Conservation (phyloP, 2,113 vertebrate genomes). For the Macrotus californicus region DNA sequence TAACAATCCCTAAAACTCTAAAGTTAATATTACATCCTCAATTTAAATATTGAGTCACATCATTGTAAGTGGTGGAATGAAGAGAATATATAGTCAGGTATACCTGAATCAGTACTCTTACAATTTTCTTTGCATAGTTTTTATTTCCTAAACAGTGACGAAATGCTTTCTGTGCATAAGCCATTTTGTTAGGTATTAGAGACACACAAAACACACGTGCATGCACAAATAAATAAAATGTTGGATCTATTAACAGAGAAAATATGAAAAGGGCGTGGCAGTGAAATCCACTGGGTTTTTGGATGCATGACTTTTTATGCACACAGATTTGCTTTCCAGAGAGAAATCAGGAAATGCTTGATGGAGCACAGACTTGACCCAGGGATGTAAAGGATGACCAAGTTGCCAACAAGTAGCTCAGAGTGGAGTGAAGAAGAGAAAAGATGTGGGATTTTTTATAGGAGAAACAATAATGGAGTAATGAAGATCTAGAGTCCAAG, state of each 20-base stretch:
- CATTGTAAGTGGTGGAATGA: background rate
- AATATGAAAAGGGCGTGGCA: background rate
- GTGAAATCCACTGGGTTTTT: background rate
- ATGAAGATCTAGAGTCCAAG: accelerated
- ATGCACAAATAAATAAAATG: background rate
- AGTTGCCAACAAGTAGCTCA: background rate
- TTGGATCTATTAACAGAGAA: background rate
- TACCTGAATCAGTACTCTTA: background rate
- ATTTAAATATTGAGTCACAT: background rate
- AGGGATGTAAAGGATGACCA: background rate
- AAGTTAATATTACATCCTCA: background rate
- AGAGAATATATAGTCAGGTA: background rate
- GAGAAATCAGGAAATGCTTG: background rate
- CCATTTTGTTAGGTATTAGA: background rate
- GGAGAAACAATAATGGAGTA: accelerated
- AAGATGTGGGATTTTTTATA: background rate
- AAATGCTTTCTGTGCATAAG: background rate
- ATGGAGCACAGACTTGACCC: background rate
- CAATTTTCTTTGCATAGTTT: background rate
- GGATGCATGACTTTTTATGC: background rate
- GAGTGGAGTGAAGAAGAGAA: background rate
- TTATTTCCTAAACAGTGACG: background rate
- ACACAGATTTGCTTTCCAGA: background rate
- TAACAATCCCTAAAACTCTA: background rate
- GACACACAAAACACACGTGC: background rate